Evolutionary conservation across 2,888 invertebrate genomes (phyloP).

Genomic region (Polydrusus cervinus): DNA sequence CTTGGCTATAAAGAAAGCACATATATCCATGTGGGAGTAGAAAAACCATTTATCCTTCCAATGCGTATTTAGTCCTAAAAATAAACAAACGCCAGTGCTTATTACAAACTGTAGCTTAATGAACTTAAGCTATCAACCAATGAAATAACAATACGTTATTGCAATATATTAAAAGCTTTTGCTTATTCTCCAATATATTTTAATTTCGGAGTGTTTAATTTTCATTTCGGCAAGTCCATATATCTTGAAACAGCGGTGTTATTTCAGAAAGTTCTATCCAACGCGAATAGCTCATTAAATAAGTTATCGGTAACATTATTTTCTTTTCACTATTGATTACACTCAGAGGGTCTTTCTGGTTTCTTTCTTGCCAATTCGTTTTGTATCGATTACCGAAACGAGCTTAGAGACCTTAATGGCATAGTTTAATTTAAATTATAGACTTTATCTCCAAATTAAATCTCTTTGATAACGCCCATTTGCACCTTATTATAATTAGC

Average conservation of each 20-base stretch:
- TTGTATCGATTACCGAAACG: conserved; percentile 50
- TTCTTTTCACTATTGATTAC: conserved; percentile 52
- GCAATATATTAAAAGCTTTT: too few species aligned
- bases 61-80: too few species aligned
- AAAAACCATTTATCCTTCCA: too few species aligned
- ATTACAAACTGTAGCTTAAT: too few species aligned
- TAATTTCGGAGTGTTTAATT: background rate
- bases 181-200: background rate
- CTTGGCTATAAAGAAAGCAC: too few species aligned
- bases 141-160: too few species aligned
- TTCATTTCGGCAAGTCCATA: conserved; percentile 15
- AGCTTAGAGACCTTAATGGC: conserved; percentile 45
- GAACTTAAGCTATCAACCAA: too few species aligned
- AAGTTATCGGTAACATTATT: conserved; percentile 52
- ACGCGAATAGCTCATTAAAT: conserved; percentile 56
- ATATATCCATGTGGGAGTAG: too few species aligned
- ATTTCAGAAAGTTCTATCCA: conserved; percentile 30
- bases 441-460: conserved; percentile 49
- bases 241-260: conserved; percentile 4
- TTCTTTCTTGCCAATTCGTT: conserved; percentile 51
- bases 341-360: conserved; percentile 48
- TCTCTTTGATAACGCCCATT: conserved; percentile 42
- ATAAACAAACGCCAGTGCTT: too few species aligned
- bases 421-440: conserved; percentile 51
- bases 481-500: conserved; percentile 56